phyloP scores from a whole-genome alignment of 2,797 vertebrate species.

The Enteromius unitaeniatus region DNA sequence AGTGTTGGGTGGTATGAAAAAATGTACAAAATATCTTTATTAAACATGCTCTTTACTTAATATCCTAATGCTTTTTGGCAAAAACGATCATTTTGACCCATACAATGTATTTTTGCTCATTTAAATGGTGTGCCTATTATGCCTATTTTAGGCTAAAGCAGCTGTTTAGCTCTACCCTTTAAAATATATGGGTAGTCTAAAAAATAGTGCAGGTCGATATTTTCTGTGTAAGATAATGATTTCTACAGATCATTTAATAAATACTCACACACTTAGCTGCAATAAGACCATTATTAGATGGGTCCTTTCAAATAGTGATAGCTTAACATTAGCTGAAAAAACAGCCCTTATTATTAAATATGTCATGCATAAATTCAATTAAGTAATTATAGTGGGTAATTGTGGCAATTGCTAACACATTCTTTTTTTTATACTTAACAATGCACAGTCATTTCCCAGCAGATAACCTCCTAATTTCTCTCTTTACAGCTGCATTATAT shows the following conservation, averaged over 20 bases:
- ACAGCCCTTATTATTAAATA: conserved; percentile 65
- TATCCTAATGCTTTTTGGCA: too few species aligned
- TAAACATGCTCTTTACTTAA: too few species aligned
- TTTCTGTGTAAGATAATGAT: background rate
- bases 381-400: conserved; percentile 45
- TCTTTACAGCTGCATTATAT: conserved; percentile 36
- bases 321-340: background rate
- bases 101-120: background rate
- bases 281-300: background rate
- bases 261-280: background rate
- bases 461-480: conserved; percentile 45
- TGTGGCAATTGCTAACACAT: conserved; percentile 36
- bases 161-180: background rate
- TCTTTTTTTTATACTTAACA: conserved; percentile 32
- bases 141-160: background rate
- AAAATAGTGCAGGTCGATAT: background rate
- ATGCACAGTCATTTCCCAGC: conserved; percentile 41
- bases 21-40: too few species aligned
- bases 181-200: background rate
- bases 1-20: too few species aligned
- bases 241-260: background rate
- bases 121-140: background rate
- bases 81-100: too few species aligned
- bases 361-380: conserved; percentile 58
- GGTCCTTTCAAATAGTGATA: conserved; percentile 22